phyloP scores from a whole-genome alignment of 92 coral and sea anemone species.

The Heteractis magnifica region DNA sequence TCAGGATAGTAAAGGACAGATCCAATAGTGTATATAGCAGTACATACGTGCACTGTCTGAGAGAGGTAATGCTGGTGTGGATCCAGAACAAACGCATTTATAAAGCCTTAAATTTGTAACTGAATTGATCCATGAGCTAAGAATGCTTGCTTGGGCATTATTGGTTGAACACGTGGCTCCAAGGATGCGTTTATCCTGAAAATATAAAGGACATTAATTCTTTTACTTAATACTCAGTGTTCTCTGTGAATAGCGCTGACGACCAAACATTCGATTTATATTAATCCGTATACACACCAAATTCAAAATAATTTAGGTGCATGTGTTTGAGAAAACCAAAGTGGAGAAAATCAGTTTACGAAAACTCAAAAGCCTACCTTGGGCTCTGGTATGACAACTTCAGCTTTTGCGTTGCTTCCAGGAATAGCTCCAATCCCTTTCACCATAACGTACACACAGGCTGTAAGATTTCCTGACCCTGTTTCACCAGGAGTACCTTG shows the following conservation, averaged over 20 bases:
- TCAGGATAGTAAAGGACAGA: background rate
- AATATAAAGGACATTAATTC: background rate
- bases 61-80: background rate
- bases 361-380: background rate
- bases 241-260: too few species aligned
- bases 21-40: constrained; percentile 4
- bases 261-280: too few species aligned
- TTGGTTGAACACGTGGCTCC: constrained; percentile 68
- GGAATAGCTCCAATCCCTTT: background rate
- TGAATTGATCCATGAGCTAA: background rate
- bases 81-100: background rate
- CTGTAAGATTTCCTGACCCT: constrained; percentile 44
- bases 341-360: background rate
- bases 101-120: background rate
- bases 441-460: constrained; percentile 19
- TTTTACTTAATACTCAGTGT: too few species aligned
- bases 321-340: background rate
- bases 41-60: background rate
- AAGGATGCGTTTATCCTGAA: constrained; percentile 49
- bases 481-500: constrained; percentile 41
- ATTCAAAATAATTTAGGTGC: too few species aligned
- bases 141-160: constrained; percentile 35
- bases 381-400: background rate
- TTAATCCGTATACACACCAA: too few species aligned
- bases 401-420: background rate